phyloP scores from a whole-genome alignment of 2,888 invertebrate genomes.

The Macaria notata region DNA sequence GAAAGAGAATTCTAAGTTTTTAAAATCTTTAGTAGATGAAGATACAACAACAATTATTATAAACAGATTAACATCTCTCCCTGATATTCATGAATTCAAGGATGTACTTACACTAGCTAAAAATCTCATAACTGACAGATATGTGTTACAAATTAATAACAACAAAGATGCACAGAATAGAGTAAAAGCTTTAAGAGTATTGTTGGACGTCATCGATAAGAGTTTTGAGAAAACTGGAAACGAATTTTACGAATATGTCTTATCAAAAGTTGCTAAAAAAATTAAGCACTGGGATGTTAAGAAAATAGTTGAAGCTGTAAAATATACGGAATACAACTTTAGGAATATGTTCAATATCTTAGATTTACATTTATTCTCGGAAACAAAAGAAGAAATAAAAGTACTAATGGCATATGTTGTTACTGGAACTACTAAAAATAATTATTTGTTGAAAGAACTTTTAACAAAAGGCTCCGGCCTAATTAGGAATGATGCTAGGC shows the following conservation, averaged over 20 bases:
- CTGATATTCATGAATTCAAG: not conserved
- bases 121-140: not conserved
- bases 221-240: constrained; percentile 3
- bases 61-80: not conserved
- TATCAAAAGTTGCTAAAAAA: not conserved
- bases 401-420: not conserved
- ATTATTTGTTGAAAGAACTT: not conserved
- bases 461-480: not conserved
- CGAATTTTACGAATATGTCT: not conserved
- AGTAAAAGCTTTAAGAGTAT: constrained; percentile 1
- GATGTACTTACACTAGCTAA: not conserved
- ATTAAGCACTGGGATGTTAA: not conserved
- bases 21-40: not conserved
- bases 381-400: constrained; percentile 4
- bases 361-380: not conserved
- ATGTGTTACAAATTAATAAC: not conserved
- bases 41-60: not conserved
- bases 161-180: not conserved
- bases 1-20: not conserved
- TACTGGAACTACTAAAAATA: not conserved
- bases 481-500: not conserved
- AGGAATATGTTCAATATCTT: not conserved
- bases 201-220: constrained; percentile 2
- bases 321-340: not conserved
- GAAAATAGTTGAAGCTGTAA: not conserved